Conservation (phyloP, 2,113 vertebrate genomes). For the Columba livia region DNA sequence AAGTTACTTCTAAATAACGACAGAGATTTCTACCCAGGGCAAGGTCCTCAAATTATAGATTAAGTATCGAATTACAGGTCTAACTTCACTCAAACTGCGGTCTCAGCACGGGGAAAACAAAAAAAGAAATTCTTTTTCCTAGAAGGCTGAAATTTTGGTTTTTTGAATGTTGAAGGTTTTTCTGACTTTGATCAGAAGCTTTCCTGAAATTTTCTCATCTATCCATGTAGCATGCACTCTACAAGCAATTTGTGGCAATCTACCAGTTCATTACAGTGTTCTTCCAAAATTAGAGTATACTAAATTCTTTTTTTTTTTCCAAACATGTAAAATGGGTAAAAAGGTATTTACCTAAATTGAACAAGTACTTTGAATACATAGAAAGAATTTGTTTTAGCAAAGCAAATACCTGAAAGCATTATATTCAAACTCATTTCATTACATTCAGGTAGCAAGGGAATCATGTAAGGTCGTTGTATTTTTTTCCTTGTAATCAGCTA, state of each 20-base stretch:
- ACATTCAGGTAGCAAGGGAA: background rate
- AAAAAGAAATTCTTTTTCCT: background rate
- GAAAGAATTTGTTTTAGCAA: background rate
- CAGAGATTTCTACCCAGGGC: background rate
- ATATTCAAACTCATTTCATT: background rate
- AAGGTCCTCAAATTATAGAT: background rate
- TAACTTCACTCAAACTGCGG: background rate
- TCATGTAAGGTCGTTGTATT: background rate
- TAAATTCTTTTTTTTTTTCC: background rate
- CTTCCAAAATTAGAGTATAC: background rate
- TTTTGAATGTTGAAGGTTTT: background rate
- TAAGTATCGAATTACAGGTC: background rate
- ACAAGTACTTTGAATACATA: background rate
- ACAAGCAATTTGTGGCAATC: background rate
- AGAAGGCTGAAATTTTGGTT: background rate
- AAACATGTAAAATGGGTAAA: background rate
- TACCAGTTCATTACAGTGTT: background rate
- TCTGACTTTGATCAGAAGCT: background rate
- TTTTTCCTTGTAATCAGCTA: background rate
- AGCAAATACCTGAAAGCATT: background rate
- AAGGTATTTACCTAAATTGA: background rate
- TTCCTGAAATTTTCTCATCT: background rate
- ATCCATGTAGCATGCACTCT: rapidly evolving
- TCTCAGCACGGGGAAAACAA: background rate
- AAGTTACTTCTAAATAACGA: background rate